Percentiles rank a stretch among this genome's conserved stretches.
phyloP scores from a whole-genome alignment of 1,140 invertebrate genomes.

The Sesamia nonagrioides region DNA sequence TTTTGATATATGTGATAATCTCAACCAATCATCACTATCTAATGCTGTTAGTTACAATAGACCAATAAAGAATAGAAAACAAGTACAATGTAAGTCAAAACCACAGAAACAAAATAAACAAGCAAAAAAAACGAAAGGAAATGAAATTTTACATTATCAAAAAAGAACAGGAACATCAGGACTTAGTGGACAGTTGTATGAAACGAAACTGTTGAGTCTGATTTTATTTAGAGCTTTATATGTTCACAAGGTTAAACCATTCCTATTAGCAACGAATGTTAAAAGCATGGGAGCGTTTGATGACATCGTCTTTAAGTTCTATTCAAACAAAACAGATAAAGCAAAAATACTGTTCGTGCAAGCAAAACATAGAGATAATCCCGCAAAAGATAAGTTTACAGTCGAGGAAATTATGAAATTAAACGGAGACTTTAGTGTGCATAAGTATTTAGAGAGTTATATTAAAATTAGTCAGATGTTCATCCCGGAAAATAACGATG shows the following conservation, averaged over 20 bases:
- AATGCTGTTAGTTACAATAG: not conserved
- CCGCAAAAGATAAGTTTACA: slow-evolving; percentile 21
- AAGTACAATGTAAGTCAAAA: not conserved
- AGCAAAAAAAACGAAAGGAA: not conserved
- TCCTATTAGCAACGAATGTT: slow-evolving; percentile 44
- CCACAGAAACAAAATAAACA: not conserved
- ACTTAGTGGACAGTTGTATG: slow-evolving; percentile 51
- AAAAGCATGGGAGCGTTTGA: slow-evolving; percentile 46
- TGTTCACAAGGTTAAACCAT: slow-evolving; percentile 40
- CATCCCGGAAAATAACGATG: not conserved
- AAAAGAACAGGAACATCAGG: slow-evolving; percentile 46
- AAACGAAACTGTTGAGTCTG: slow-evolving; percentile 51
- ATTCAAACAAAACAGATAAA: not conserved
- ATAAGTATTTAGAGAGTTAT: slow-evolving; percentile 53
- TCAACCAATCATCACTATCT: not conserved
- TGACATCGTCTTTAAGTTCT: slow-evolving; percentile 49
- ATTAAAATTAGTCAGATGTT: slow-evolving; percentile 49
- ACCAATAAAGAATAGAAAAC: not conserved
- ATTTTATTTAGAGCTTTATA: slow-evolving; percentile 41
- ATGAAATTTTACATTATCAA: not conserved
- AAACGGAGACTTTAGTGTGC: slow-evolving; percentile 30
- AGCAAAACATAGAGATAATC: slow-evolving; percentile 47
- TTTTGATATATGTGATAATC: not conserved
- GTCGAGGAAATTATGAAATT: slow-evolving; percentile 12
- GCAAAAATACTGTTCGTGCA: slow-evolving; percentile 24